Base-by-base conservation (phyloP, 1,140 invertebrate species). In the Drosophila lacertosa region DNA sequence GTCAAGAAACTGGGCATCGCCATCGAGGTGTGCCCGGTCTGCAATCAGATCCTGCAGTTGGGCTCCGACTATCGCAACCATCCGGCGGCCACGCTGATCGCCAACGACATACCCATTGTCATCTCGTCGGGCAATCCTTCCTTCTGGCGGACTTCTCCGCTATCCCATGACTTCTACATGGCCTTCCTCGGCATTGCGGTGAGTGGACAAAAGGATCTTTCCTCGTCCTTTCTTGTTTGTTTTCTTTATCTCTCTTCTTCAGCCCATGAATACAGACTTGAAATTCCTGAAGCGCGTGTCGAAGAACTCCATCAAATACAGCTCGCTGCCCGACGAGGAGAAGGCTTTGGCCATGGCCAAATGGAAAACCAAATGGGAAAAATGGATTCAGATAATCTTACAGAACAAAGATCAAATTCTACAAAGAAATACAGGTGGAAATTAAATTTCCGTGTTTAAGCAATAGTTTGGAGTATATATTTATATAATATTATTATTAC, bases 81-180 rank as follows among this genome's bases (percentile, higher is more conserved):
- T 92, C 96, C 96, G 0, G 94, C 94, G 0, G 93, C 93, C 11
- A 68, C 83, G 0, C 91, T 97, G 2, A 92, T 97, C 26, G 93
- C 95, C 0, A 92, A 93, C 3, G 91, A 92, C 3, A 86, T 93
- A 66, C 93, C 94, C 0, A 89, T 94, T 6, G 92, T 94, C 1
- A 88, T 94, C 10, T 92, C 93, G 1, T 86, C 88, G 5, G 96
- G 97, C 78, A 96, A 97, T 90, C 96, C 96, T 0, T 94, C 94
- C 0, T 92, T 94, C 1, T 98, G 96, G 96, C 94, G 94, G 0
- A 94, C 95, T 0, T 91, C 92, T 45, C 95, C 94, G 0, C 86
- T 97, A 0, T 95, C 95, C 11, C 95, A 97, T 76, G 97, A 98
- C 77, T 96, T 96, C 72, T 97, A 97, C 80, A 93, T 95, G 65